Percentiles rank a stretch among this genome's conserved stretches.
Evolutionary conservation across 2,888 invertebrate species (phyloP).

Genomic region (Drosophila anceps): DNA sequence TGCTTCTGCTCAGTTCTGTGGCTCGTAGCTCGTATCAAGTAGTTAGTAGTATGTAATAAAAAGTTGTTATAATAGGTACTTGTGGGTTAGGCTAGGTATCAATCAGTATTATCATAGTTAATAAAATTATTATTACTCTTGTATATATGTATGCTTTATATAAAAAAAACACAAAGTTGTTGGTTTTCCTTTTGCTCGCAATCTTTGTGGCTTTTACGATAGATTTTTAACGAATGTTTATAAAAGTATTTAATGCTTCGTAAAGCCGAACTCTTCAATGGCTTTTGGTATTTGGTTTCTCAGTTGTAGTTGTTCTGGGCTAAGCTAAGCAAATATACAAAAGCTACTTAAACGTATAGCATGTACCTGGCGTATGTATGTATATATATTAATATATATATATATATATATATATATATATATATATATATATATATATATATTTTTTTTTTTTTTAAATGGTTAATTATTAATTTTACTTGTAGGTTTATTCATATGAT

Average conservation of each 20-base stretch:
- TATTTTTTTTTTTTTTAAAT: conserved; percentile 47
- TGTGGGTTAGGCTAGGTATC: conserved; percentile 77
- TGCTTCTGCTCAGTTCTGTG: conserved; percentile 75
- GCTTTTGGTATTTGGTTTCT: conserved; percentile 15
- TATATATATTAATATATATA: too few species aligned
- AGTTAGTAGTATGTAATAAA: conserved; percentile 73
- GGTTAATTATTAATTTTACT: conserved; percentile 38
- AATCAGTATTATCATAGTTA: conserved; percentile 45
- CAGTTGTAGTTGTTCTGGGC: conserved; percentile 41
- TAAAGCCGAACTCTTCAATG: conserved; percentile 51
- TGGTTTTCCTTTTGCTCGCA: conserved; percentile 18
- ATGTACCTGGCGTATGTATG: conserved; percentile 50
- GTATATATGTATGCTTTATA: conserved; percentile 45
- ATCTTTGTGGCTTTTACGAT: conserved; percentile 34
- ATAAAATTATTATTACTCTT: conserved; percentile 13
- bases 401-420: conserved; percentile 35
- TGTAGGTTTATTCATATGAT: conserved; percentile 46
- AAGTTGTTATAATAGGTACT: conserved; percentile 75
- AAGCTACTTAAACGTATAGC: conserved; percentile 76
- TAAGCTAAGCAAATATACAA: conserved; percentile 80
- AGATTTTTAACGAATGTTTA: conserved; percentile 60
- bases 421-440: conserved; percentile 33
- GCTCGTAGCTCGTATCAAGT: conserved; percentile 78
- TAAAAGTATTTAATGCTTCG: conserved; percentile 62
- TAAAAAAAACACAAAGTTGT: conserved; percentile 59